phyloP scores from a whole-genome alignment of 2,113 vertebrate species.

The Perca fluviatilis region DNA sequence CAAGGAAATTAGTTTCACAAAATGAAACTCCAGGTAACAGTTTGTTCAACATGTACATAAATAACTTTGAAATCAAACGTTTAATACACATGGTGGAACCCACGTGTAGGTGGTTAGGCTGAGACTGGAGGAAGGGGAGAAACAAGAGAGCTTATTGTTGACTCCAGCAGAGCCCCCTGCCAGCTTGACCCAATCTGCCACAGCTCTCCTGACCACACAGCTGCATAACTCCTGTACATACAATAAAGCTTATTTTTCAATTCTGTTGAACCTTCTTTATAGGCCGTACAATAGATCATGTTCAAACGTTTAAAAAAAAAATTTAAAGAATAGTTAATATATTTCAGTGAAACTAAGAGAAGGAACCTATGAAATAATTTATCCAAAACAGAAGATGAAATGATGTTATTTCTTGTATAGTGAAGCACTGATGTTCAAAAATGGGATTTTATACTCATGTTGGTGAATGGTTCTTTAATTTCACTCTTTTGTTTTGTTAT shows the following conservation, averaged over 20 bases:
- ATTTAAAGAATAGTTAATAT: constrained; percentile 80
- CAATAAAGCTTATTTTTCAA: constrained; percentile 87
- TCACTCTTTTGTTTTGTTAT: constrained; percentile 61
- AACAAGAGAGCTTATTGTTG: constrained; percentile 43
- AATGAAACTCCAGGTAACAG: constrained; percentile 57
- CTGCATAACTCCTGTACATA: constrained; percentile 84
- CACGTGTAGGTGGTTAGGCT: constrained; percentile 37
- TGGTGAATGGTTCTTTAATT: constrained; percentile 65
- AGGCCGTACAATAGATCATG: constrained; percentile 79
- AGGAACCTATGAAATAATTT: constrained; percentile 83
- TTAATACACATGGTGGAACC: constrained; percentile 53
- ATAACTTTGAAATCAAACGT: constrained; percentile 47
- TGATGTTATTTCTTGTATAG: constrained; percentile 85
- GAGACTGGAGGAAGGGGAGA: constrained; percentile 41
- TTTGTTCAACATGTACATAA: constrained; percentile 74
- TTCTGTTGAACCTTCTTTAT: constrained; percentile 85
- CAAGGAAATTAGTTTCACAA: constrained; percentile 53
- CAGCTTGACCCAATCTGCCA: constrained; percentile 67
- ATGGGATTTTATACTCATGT: constrained; percentile 83
- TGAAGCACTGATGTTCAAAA: constrained; percentile 77
- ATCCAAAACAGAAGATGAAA: constrained; percentile 80
- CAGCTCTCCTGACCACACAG: constrained; percentile 71
- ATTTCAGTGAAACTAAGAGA: constrained; percentile 84
- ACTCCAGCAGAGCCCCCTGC: constrained; percentile 60
- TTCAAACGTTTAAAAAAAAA: constrained; percentile 71